Conservation (phyloP, 2,888 invertebrate genomes). For the Cenopis cana region DNA sequence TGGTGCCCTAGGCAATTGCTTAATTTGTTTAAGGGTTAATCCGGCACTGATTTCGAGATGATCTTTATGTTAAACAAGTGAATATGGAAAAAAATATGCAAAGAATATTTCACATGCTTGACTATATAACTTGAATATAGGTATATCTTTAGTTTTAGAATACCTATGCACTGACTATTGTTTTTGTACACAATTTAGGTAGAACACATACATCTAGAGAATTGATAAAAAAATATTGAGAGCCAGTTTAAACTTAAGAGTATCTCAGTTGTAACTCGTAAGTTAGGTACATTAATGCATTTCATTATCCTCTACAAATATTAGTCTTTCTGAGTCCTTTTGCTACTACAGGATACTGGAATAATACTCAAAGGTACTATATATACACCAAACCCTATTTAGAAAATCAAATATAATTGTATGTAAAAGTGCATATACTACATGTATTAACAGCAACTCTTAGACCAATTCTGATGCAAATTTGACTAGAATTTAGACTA, state of each 20-base stretch:
- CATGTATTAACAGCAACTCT: background rate
- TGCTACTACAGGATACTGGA: background rate
- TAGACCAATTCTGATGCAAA: background rate
- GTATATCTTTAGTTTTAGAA: background rate
- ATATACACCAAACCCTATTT: background rate
- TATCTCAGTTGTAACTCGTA: background rate
- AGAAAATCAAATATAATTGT: background rate
- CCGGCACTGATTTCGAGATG: too few species aligned
- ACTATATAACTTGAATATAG: background rate
- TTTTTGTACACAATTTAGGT: background rate
- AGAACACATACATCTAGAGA: background rate
- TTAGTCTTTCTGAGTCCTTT: background rate
- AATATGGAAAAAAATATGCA: background rate
- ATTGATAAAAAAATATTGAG: background rate
- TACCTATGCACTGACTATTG: too few species aligned
- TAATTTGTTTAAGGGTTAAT: too few species aligned
- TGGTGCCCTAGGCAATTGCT: too few species aligned
- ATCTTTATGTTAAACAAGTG: background rate
- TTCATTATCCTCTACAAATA: background rate
- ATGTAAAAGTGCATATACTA: background rate
- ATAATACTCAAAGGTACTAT: background rate
- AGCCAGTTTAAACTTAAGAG: background rate
- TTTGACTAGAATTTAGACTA: background rate
- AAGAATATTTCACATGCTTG: too few species aligned
- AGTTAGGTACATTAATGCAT: background rate